These are phyloP conservation scores for Silurus lanzhouensis DNA, from an alignment of 2,797 vertebrate genomes.

Conservation along the genomic window DNA sequence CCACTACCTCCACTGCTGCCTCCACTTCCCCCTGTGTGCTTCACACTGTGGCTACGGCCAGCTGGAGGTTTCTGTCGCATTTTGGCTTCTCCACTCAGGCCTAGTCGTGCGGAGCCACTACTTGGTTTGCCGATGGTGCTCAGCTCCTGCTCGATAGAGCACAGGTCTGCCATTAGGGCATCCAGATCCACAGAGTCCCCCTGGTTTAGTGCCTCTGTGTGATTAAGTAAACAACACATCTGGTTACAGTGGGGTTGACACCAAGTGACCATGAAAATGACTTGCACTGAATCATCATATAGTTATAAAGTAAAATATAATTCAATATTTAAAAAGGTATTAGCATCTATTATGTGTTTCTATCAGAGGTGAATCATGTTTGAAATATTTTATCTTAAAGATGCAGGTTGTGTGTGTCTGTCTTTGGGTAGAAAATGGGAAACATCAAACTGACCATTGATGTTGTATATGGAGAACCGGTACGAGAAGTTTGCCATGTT, in stretches of 20 bases:
- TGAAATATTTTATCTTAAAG: neutral
- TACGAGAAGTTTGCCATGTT: slow-evolving; percentile 99
- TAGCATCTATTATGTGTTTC: neutral
- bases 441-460: slow-evolving; percentile 83
- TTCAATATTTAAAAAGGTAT: neutral
- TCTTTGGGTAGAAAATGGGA: neutral
- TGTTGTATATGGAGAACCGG: slow-evolving; percentile 98
- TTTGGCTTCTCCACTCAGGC: slow-evolving; percentile 74
- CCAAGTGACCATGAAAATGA: neutral
- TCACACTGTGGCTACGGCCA: slow-evolving; percentile 75
- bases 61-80: slow-evolving; percentile 82
- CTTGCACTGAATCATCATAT: neutral
- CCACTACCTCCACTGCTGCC: slow-evolving; percentile 75
- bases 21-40: slow-evolving; percentile 72
- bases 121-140: slow-evolving; percentile 85
- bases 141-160: slow-evolving; percentile 96
- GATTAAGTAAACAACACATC: neutral
- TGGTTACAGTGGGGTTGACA: neutral
- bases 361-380: neutral
- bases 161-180: slow-evolving; percentile 95
- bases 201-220: slow-evolving; percentile 93
- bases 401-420: neutral
- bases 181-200: slow-evolving; percentile 94
- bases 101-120: slow-evolving; percentile 65
- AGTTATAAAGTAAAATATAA: too few relatives aligned